Percentiles rank a stretch among this genome's conserved stretches.
phyloP scores from a whole-genome alignment of 1,140 invertebrate genomes.

The Periplaneta americana region DNA sequence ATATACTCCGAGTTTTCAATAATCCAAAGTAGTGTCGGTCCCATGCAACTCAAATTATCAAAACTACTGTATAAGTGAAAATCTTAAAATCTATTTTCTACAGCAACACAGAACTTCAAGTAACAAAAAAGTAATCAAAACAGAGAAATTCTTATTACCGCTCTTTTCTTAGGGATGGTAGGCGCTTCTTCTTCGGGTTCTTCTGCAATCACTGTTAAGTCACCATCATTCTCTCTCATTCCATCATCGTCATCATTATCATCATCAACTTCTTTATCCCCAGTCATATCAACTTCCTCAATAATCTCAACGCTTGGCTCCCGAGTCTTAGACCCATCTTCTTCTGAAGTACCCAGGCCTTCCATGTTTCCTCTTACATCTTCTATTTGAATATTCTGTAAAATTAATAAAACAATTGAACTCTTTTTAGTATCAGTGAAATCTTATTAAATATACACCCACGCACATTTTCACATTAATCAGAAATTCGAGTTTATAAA shows the following conservation, averaged over 20 bases:
- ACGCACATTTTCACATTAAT: too few species aligned
- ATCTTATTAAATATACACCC: too few species aligned
- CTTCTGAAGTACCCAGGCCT: conserved; percentile 24
- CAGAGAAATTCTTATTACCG: neutral
- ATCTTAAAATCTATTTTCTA: too few species aligned
- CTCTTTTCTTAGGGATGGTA: neutral
- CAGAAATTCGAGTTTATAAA: too few species aligned
- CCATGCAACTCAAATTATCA: too few species aligned
- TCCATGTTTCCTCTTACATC: conserved; percentile 26
- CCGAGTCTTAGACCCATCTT: conserved; percentile 20
- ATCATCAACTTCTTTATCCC: neutral
- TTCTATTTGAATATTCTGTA: conserved; percentile 25
- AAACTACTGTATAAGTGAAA: too few species aligned
- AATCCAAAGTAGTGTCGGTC: too few species aligned
- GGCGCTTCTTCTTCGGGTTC: neutral
- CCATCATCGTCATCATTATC: too few species aligned
- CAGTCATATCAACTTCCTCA: neutral
- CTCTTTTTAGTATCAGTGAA: too few species aligned
- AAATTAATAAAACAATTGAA: neutral
- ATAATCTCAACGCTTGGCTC: conserved; percentile 23
- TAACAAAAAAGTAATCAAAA: too few species aligned
- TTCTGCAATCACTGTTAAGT: neutral
- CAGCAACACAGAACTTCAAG: too few species aligned
- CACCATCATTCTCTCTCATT: neutral
- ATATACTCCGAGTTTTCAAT: too few species aligned